Evolutionary conservation across 2,113 vertebrate genomes (phyloP).

Genomic region (Salvelinus sp.): DNA sequence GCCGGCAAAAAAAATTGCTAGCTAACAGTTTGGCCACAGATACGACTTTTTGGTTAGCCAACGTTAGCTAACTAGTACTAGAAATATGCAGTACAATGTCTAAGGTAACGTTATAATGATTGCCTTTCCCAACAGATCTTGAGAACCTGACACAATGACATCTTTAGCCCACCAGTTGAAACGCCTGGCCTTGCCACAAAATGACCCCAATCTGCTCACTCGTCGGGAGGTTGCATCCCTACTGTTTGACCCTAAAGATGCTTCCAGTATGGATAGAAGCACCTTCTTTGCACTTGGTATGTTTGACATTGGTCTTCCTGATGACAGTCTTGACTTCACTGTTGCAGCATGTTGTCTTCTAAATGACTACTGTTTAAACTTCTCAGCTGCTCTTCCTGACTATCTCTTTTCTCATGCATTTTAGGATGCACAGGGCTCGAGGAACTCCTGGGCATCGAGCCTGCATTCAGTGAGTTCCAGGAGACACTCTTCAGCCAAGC

Average conservation of each 20-base stretch:
- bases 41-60: too few relatives aligned
- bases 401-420: neutral
- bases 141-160: conserved; percentile 76
- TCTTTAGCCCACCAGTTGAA: conserved; percentile 92
- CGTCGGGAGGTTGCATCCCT: conserved; percentile 81
- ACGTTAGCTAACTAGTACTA: too few relatives aligned
- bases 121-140: neutral
- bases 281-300: conserved; percentile 92
- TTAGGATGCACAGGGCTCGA: conserved; percentile 93
- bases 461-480: conserved; percentile 85
- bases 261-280: conserved; percentile 83
- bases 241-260: conserved; percentile 88
- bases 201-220: conserved; percentile 77
- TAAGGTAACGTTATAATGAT: too few relatives aligned
- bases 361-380: too few relatives aligned
- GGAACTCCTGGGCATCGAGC: conserved; percentile 89
- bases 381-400: too few relatives aligned
- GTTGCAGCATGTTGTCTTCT: neutral
- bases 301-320: conserved; percentile 17
- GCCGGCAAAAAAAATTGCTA: too few relatives aligned
- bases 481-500: conserved; percentile 84
- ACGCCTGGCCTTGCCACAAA: conserved; percentile 88
- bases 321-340: neutral
- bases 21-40: too few relatives aligned
- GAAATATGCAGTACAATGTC: too few relatives aligned